phyloP scores from a whole-genome alignment of 92 coral and sea anemone species.

The Plumapathes pennacea region DNA sequence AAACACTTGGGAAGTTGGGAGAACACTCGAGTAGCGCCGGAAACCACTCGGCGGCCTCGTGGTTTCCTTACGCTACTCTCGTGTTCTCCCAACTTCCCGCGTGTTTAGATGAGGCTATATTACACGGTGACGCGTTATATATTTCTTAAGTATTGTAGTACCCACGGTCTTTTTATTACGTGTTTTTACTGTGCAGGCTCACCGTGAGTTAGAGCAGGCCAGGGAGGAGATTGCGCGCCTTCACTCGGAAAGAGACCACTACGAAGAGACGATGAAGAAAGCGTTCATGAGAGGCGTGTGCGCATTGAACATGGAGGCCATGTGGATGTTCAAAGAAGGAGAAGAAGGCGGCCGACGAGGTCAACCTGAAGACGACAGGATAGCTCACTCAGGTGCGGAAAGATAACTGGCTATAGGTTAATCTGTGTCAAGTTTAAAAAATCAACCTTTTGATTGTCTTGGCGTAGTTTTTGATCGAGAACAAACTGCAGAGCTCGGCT shows the following conservation, averaged over 20 bases:
- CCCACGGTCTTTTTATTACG: background rate
- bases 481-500: too few relatives aligned
- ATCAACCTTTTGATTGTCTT: too few relatives aligned
- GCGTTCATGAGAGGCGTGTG: conserved; percentile 99
- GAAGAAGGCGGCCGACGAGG: conserved; percentile 78
- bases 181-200: conserved; percentile 39
- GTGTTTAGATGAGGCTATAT: too few relatives aligned
- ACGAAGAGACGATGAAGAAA: conserved; percentile 99
- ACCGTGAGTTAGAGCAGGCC: conserved; percentile 78
- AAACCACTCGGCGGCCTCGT: too few relatives aligned
- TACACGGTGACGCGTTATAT: too few relatives aligned
- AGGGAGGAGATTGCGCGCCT: conserved; percentile 79
- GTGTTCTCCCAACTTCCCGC: too few relatives aligned
- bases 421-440: too few relatives aligned
- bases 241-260: conserved; percentile 88
- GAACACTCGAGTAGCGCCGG: too few relatives aligned
- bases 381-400: background rate
- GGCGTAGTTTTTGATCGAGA: too few relatives aligned
- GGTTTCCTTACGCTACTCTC: too few relatives aligned
- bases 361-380: conserved; percentile 6
- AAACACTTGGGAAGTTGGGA: too few relatives aligned
- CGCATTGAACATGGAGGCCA: conserved; percentile 94
- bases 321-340: conserved; percentile 95
- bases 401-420: background rate
- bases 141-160: background rate